phyloP scores from a whole-genome alignment of 2,113 vertebrate genomes.

The Rhodinocichla rosea region DNA sequence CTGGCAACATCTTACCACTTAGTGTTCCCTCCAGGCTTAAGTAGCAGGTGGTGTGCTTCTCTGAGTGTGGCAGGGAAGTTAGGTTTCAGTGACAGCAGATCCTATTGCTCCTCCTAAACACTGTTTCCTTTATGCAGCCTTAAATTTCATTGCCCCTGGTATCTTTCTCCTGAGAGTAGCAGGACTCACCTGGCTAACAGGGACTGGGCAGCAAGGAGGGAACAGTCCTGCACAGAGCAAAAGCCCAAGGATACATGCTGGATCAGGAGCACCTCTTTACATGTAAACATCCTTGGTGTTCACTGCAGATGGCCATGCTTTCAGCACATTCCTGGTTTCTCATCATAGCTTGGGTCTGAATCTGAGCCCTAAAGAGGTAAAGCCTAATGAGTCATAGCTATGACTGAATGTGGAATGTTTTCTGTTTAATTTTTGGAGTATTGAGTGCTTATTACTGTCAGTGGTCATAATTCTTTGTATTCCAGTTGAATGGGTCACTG shows the following conservation, averaged over 20 bases:
- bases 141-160: background rate
- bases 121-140: background rate
- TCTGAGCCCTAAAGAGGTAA: background rate
- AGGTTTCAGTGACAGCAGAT: background rate
- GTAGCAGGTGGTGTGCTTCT: background rate
- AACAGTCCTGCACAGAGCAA: background rate
- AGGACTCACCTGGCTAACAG: background rate
- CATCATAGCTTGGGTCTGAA: background rate
- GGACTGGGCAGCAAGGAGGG: background rate
- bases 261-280: background rate
- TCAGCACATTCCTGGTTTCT: background rate
- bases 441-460: background rate
- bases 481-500: background rate
- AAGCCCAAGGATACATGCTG: background rate
- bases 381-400: background rate
- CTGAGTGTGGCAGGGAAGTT: background rate
- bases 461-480: constrained; percentile 12
- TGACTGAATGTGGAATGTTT: background rate
- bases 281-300: background rate
- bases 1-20: background rate
- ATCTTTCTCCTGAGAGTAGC: background rate
- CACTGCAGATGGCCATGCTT: background rate
- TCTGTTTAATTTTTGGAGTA: background rate
- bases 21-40: background rate
- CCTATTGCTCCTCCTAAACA: background rate